phyloP scores from a whole-genome alignment of 2,113 vertebrate species.

The Cebidichthys violaceus region DNA sequence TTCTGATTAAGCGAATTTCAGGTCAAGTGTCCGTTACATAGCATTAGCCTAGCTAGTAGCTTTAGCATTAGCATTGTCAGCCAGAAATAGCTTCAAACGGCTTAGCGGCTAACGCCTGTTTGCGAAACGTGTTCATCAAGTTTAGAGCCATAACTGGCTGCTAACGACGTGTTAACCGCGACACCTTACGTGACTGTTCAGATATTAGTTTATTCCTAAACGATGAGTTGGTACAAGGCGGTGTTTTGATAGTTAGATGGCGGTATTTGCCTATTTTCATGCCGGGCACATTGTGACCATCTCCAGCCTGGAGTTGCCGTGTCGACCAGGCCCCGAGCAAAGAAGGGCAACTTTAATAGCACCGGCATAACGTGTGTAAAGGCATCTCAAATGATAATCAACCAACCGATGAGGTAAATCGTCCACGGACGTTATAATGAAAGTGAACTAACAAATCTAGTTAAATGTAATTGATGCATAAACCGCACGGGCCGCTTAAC shows the following conservation, averaged over 20 bases:
- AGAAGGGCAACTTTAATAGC: constrained; percentile 39
- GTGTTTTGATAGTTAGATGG: accelerated
- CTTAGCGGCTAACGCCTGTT: constrained; percentile 63
- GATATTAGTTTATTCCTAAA: neutral
- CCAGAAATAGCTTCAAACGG: neutral
- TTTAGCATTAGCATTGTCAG: constrained; percentile 50
- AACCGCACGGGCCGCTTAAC: neutral
- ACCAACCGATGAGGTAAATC: accelerated
- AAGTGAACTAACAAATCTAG: neutral
- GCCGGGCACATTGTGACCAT: constrained; percentile 58
- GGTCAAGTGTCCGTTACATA: constrained; percentile 19
- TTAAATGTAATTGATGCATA: neutral
- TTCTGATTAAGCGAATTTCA: neutral
- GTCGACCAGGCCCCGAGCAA: constrained; percentile 57
- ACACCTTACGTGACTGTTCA: accelerated
- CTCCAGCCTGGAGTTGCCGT: constrained; percentile 28
- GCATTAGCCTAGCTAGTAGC: constrained; percentile 54
- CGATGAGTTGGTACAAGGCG: accelerated
- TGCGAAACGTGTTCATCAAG: constrained; percentile 70
- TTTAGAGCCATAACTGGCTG: neutral
- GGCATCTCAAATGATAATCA: accelerated
- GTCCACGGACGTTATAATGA: neutral
- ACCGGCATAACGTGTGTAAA: neutral
- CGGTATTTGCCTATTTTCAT: neutral
- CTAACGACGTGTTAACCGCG: neutral